Evolutionary conservation across 2,888 invertebrate species (phyloP).

Genomic region (Drosophila rellima): DNA sequence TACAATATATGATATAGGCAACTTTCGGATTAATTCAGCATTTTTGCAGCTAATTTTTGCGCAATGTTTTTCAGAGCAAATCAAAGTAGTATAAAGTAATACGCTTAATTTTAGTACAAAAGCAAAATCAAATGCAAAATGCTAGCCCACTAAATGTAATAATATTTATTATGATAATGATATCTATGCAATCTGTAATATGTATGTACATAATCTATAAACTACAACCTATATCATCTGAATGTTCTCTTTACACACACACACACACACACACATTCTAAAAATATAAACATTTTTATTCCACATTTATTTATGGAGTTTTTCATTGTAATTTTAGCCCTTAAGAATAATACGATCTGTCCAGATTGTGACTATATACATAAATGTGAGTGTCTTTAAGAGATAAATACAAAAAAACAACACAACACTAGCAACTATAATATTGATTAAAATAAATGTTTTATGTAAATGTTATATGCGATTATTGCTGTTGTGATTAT

Average conservation of each 20-base stretch:
- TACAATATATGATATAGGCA: constrained; percentile 4
- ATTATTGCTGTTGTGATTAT: constrained; percentile 22
- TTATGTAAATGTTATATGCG: constrained; percentile 75
- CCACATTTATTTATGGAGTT: constrained; percentile 31
- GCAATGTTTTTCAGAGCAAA: constrained; percentile 47
- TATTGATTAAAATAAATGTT: constrained; percentile 74
- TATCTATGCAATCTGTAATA: constrained; percentile 39
- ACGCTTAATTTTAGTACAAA: constrained; percentile 83
- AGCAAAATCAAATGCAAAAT: constrained; percentile 53
- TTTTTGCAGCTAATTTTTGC: constrained; percentile 42
- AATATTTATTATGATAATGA: constrained; percentile 61
- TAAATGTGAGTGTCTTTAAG: constrained; percentile 76
- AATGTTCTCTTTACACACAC: constrained; percentile 37
- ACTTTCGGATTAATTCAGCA: constrained; percentile 28
- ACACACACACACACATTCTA: constrained; percentile 41
- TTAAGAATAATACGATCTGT: constrained; percentile 58
- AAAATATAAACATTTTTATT: constrained; percentile 25
- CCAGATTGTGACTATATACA: constrained; percentile 68
- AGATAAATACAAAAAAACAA: constrained; percentile 25
- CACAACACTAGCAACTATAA: constrained; percentile 49
- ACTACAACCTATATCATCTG: constrained; percentile 26
- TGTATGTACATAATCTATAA: constrained; percentile 38
- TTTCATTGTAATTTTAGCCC: constrained; percentile 42
- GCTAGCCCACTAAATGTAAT: constrained; percentile 63
- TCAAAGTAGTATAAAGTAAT: constrained; percentile 53